phyloP scores from a whole-genome alignment of 2,797 vertebrate genomes.

The Hydrophis major region DNA sequence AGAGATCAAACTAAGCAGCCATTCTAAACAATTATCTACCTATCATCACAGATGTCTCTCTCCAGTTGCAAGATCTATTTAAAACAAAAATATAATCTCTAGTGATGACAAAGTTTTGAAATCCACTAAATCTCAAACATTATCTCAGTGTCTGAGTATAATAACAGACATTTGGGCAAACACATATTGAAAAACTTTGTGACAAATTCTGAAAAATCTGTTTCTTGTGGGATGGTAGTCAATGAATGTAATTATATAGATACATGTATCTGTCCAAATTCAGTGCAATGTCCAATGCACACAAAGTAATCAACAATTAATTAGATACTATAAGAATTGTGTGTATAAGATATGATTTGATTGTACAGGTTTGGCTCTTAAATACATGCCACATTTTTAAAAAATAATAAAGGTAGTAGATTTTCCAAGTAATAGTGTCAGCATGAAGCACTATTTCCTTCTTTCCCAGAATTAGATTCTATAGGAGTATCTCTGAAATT shows the following conservation, averaged over 20 bases:
- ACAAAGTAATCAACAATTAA: conserved; percentile 16
- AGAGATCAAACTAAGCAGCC: background rate
- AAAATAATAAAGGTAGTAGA: conserved; percentile 21
- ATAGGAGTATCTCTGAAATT: conserved; percentile 22
- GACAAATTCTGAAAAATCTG: background rate
- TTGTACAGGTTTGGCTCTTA: conserved; percentile 5
- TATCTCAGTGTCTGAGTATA: background rate
- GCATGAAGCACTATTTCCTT: conserved; percentile 6
- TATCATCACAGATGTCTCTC: conserved; percentile 11
- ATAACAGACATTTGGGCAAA: background rate
- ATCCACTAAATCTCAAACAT: background rate
- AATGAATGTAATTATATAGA: background rate
- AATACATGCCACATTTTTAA: conserved; percentile 5
- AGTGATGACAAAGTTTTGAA: background rate
- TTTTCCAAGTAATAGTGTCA: conserved; percentile 5
- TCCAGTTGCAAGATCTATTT: background rate
- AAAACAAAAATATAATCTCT: background rate
- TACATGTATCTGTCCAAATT: background rate
- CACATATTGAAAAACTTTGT: background rate
- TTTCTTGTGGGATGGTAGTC: background rate
- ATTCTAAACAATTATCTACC: conserved; percentile 14
- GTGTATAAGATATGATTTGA: background rate
- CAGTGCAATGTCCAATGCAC: background rate
- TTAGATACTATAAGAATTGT: conserved; percentile 16
- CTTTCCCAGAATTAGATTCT: conserved; percentile 19